Conservation (phyloP, 2,888 invertebrate species). For the Athripsodes cinereus region DNA sequence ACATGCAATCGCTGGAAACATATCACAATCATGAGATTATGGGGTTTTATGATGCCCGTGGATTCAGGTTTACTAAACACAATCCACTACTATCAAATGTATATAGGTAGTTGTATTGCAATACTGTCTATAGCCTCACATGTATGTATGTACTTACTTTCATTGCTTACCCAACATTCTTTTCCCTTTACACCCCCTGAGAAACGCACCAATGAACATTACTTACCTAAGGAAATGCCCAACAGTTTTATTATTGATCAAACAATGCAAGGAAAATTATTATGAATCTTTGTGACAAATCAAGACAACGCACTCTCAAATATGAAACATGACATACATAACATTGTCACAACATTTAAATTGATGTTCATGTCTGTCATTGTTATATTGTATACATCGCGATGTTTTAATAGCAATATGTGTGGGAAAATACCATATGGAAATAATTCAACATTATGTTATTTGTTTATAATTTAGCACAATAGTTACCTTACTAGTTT, state of each 20-base stretch:
- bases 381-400: too few species aligned
- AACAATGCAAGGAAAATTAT: constrained; percentile 16
- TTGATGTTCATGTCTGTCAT: too few species aligned
- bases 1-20: constrained; percentile 5
- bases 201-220: constrained; percentile 25
- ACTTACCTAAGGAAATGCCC: constrained; percentile 18
- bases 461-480: too few species aligned
- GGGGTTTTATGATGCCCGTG: constrained; percentile 3
- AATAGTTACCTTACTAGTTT: too few species aligned
- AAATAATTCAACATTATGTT: too few species aligned
- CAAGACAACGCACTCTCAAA: not conserved
- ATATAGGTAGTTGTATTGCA: too few species aligned
- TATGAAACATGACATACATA: too few species aligned
- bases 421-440: too few species aligned
- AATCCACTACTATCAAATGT: too few species aligned
- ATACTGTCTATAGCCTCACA: too few species aligned
- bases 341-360: too few species aligned
- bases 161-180: not conserved
- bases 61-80: not conserved
- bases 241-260: constrained; percentile 25
- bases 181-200: constrained; percentile 9
- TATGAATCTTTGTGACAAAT: not conserved
- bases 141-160: not conserved
- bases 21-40: constrained; percentile 1
- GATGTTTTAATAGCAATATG: too few species aligned